phyloP scores from a whole-genome alignment of 2,113 vertebrate species.

The Pholis gunnellus region DNA sequence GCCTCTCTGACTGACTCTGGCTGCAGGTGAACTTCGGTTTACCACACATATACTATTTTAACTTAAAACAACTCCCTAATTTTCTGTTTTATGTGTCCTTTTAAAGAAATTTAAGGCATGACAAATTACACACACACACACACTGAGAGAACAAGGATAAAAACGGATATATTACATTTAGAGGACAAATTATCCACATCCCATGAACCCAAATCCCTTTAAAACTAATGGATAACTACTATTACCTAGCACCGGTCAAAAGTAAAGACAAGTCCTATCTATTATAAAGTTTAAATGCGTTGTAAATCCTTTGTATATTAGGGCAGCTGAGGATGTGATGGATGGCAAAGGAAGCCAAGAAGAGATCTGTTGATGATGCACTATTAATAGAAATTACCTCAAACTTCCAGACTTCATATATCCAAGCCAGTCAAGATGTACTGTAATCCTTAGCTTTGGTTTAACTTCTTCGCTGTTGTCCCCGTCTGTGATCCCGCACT shows the following conservation, averaged over 20 bases:
- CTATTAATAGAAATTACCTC: constrained; percentile 72
- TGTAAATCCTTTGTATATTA: constrained; percentile 41
- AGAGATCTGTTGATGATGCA: constrained; percentile 65
- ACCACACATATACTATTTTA: constrained; percentile 5
- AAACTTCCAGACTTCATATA: constrained; percentile 65
- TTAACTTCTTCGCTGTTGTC: constrained; percentile 72
- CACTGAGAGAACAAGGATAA: not conserved
- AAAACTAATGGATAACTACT: constrained; percentile 37
- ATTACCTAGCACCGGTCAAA: constrained; percentile 28
- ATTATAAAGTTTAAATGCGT: constrained; percentile 12
- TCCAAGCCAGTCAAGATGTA: constrained; percentile 68
- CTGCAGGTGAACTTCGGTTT: constrained; percentile 15
- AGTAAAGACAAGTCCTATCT: constrained; percentile 17
- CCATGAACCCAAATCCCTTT: constrained; percentile 24
- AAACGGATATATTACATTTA: constrained; percentile 19
- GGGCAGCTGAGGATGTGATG: constrained; percentile 41
- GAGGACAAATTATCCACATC: constrained; percentile 28
- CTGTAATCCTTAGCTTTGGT: constrained; percentile 67
- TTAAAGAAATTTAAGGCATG: not conserved
- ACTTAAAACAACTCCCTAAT: not conserved
- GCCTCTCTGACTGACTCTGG: constrained; percentile 33
- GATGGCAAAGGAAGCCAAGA: constrained; percentile 47
- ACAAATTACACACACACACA: not conserved
- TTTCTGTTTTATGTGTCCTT: not conserved
- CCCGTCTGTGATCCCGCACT: constrained; percentile 65